Percentiles rank a stretch among this genome's conserved stretches.
Evolutionary conservation across 1,140 invertebrate genomes (phyloP).

Genomic region (Bradysia coprophila): DNA sequence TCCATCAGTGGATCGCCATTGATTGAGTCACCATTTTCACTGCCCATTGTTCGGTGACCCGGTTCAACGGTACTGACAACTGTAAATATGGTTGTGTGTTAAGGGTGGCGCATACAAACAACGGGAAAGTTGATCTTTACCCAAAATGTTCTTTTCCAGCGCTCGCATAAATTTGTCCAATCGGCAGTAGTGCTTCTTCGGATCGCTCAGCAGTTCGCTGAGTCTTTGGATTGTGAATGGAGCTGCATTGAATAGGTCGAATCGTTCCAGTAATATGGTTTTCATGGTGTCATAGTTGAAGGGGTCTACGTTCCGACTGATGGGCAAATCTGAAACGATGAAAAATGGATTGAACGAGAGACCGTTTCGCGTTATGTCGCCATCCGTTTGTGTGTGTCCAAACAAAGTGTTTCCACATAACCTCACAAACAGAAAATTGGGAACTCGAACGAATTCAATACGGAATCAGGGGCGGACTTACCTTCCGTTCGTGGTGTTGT

Average conservation of each 20-base stretch:
- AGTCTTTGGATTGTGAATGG: conserved; percentile 94
- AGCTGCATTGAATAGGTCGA: conserved; percentile 71
- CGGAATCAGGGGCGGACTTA: too few species aligned
- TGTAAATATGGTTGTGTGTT: conserved; percentile 5
- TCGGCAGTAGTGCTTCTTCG: conserved; percentile 84
- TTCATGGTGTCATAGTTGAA: conserved; percentile 85
- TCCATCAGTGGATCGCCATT: conserved; percentile 38
- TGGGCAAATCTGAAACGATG: conserved; percentile 34
- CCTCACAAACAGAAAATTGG: conserved; percentile 1
- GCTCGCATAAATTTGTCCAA: conserved; percentile 94
- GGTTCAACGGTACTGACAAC: conserved; percentile 92
- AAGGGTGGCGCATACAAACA: neutral
- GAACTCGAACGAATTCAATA: too few species aligned
- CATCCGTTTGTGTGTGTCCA: neutral
- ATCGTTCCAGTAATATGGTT: conserved; percentile 57
- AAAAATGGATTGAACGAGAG: too few species aligned
- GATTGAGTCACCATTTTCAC: conserved; percentile 44
- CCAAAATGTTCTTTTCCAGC: conserved; percentile 79
- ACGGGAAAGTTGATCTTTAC: conserved; percentile 8
- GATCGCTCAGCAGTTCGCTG: conserved; percentile 79
- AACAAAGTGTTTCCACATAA: too few species aligned
- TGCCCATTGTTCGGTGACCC: conserved; percentile 35
- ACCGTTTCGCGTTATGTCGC: neutral
- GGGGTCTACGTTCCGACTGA: conserved; percentile 74
- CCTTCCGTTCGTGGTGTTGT: conserved; percentile 46